Evolutionary conservation across 2,797 vertebrate species (phyloP).

Genomic region (Gastrophryne carolinensis): DNA sequence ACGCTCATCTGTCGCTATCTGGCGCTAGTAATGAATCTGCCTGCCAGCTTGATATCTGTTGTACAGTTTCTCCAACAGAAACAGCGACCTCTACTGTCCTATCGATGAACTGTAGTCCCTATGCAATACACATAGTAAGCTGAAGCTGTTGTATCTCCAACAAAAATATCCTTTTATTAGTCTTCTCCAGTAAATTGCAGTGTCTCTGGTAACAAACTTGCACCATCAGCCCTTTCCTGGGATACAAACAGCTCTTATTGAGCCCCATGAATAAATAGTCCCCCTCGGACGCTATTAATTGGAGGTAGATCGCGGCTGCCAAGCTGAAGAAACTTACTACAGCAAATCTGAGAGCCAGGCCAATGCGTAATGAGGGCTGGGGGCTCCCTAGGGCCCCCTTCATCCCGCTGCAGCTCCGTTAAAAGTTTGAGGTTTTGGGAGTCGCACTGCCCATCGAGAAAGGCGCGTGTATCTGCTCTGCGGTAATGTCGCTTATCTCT

Average conservation of each 20-base stretch:
- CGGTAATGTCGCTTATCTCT: background rate
- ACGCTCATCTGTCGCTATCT: no score
- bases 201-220: background rate
- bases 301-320: background rate
- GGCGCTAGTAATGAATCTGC: no score
- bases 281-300: constrained; percentile 40
- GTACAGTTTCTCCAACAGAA: no score
- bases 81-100: no score
- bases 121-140: no score
- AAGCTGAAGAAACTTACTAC: background rate
- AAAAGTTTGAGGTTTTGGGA: background rate
- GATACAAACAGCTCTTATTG: constrained; percentile 7
- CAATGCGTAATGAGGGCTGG: constrained; percentile 19
- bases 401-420: background rate
- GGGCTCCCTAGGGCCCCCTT: background rate
- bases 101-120: no score
- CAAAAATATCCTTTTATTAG: no score
- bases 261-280: background rate
- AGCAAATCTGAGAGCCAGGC: constrained; percentile 3
- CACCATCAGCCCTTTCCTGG: constrained; percentile 13
- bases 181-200: no score
- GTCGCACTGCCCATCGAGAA: background rate
- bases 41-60: no score
- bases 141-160: no score
- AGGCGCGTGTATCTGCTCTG: background rate